Conservation (phyloP, 2,797 vertebrate species). For the Hyperoplus lanceolatus region DNA sequence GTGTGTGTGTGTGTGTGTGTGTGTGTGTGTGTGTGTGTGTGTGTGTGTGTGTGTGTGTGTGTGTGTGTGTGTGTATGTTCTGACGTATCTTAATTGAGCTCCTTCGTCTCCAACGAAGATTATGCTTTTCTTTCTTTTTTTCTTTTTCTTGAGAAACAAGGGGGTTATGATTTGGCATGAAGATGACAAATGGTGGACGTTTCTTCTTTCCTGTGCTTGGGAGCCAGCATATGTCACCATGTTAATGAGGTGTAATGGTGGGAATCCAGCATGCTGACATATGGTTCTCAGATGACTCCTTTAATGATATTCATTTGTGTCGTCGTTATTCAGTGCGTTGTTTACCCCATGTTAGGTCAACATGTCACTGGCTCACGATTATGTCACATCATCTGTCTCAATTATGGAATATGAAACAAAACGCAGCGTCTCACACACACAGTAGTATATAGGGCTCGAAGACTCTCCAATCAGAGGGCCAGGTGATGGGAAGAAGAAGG, state of each 20-base stretch:
- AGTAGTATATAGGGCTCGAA: slow-evolving; percentile 30
- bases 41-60: too few species aligned
- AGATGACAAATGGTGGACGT: slow-evolving; percentile 78
- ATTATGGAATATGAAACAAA: slow-evolving; percentile 82
- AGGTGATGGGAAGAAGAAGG: slow-evolving; percentile 48
- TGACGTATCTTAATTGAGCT: slow-evolving; percentile 4
- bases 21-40: too few species aligned
- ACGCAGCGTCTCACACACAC: slow-evolving; percentile 49
- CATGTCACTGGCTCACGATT: slow-evolving; percentile 81
- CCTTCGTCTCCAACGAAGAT: not conserved
- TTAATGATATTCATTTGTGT: slow-evolving; percentile 85
- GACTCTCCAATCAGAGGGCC: slow-evolving; percentile 57
- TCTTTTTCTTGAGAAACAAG: slow-evolving; percentile 56
- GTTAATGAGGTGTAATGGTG: slow-evolving; percentile 87
- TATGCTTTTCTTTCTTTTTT: not conserved
- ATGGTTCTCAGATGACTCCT: slow-evolving; percentile 85
- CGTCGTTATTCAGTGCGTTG: slow-evolving; percentile 81
- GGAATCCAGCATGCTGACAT: slow-evolving; percentile 86
- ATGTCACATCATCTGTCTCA: slow-evolving; percentile 85
- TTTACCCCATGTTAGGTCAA: slow-evolving; percentile 86
- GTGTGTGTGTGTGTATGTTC: too few species aligned
- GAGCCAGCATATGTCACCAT: slow-evolving; percentile 86
- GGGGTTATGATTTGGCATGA: slow-evolving; percentile 64
- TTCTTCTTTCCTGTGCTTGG: slow-evolving; percentile 80
- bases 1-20: too few species aligned